Percentiles rank a stretch among this genome's conserved stretches.
Evolutionary conservation across 2,888 invertebrate species (phyloP).

Genomic region (Erebia ligea): DNA sequence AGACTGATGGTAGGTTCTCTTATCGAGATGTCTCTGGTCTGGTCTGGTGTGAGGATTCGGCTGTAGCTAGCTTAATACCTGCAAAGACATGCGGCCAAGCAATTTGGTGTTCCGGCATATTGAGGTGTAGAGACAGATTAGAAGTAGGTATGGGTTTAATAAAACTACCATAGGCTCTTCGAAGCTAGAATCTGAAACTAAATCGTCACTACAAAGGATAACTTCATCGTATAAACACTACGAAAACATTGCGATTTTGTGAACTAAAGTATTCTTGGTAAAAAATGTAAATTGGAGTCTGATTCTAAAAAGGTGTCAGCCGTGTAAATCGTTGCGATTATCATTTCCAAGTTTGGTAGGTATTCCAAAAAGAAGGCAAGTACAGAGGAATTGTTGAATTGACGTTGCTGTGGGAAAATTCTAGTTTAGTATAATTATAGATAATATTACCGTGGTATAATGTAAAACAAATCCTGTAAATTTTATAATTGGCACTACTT

Average conservation of each 20-base stretch:
- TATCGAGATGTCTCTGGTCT: too few relatives aligned
- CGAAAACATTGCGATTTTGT: neutral
- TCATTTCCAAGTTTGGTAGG: neutral
- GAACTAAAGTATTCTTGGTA: neutral
- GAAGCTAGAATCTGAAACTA: too few relatives aligned
- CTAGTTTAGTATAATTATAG: neutral
- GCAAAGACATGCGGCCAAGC: too few relatives aligned
- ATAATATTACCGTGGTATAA: too few relatives aligned
- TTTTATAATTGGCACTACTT: neutral
- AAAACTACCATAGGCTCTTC: too few relatives aligned
- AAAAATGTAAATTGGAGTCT: conserved; percentile 5
- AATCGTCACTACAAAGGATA: too few relatives aligned
- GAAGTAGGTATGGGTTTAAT: too few relatives aligned
- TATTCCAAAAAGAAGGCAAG: neutral
- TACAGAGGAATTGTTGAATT: neutral
- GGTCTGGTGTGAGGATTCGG: too few relatives aligned
- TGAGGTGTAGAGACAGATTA: too few relatives aligned
- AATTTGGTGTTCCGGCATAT: too few relatives aligned
- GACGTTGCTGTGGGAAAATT: neutral
- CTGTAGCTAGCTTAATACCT: neutral
- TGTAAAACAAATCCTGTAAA: neutral
- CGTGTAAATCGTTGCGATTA: neutral
- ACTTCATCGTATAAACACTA: neutral
- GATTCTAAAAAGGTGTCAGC: neutral
- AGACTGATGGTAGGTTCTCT: too few relatives aligned